Evolutionary conservation across 2,113 vertebrate species (phyloP).

Genomic region (Oceanodroma tethys): DNA sequence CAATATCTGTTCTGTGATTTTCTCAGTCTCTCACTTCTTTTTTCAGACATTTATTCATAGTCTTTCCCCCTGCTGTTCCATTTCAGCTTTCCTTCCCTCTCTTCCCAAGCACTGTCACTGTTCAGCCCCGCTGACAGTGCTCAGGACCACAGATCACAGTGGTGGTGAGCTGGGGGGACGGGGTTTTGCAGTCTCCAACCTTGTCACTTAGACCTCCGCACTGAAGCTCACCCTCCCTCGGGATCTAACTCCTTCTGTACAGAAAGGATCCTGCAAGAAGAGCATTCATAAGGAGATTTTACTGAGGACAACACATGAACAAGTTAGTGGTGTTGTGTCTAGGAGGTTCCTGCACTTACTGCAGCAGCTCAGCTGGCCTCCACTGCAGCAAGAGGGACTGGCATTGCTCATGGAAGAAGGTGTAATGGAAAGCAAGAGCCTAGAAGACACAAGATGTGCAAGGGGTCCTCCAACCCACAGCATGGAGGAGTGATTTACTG

Average conservation of each 20-base stretch:
- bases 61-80: background rate
- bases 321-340: accelerated
- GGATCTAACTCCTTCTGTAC: background rate
- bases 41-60: background rate
- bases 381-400: background rate
- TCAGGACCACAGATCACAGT: background rate
- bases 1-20: background rate
- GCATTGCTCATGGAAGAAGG: background rate
- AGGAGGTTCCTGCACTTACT: background rate
- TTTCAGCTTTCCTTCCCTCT: background rate
- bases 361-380: background rate
- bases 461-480: background rate
- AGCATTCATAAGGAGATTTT: background rate
- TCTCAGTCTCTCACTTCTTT: accelerated
- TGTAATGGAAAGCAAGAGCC: background rate
- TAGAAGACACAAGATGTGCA: background rate
- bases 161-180: background rate
- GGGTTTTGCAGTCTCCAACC: background rate
- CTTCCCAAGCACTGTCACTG: background rate
- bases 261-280: background rate
- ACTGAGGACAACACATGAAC: background rate
- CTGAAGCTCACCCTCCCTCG: background rate
- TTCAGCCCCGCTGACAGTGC: background rate
- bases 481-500: background rate
- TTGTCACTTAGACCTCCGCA: background rate